phyloP scores from a whole-genome alignment of 2,888 invertebrate genomes.

The Xylocampa areola region DNA sequence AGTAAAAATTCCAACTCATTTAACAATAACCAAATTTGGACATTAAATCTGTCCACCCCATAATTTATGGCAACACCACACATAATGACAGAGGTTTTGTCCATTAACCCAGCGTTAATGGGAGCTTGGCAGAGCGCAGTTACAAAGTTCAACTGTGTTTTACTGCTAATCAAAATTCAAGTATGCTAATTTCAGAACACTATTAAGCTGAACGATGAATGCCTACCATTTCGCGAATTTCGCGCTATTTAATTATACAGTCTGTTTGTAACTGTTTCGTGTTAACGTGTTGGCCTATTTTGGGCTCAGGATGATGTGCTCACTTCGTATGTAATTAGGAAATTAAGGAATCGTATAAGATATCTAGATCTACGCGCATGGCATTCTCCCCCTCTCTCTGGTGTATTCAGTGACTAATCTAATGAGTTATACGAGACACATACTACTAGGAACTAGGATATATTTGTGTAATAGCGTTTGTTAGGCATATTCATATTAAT shows the following conservation, averaged over 20 bases:
- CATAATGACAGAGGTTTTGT: constrained; percentile 79
- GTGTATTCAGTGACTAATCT: no score
- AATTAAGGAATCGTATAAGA: no score
- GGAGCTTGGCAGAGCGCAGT: constrained; percentile 67
- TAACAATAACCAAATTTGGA: constrained; percentile 69
- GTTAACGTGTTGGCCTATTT: constrained; percentile 35
- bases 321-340: constrained; percentile 26
- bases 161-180: constrained; percentile 86
- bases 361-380: no score
- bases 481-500: no score
- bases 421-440: no score
- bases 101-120: constrained; percentile 79
- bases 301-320: constrained; percentile 3
- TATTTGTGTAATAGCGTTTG: no score
- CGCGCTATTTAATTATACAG: constrained; percentile 63
- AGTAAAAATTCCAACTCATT: constrained; percentile 54
- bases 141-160: constrained; percentile 75
- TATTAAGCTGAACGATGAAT: constrained; percentile 69
- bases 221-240: constrained; percentile 57
- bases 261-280: constrained; percentile 51
- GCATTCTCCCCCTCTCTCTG: no score
- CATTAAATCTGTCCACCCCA: constrained; percentile 69
- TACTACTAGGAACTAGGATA: no score
- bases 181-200: constrained; percentile 83
- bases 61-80: constrained; percentile 70